Evolutionary conservation across 1,140 invertebrate species (phyloP).

Genomic region (Yoshiicerus persimilis): DNA sequence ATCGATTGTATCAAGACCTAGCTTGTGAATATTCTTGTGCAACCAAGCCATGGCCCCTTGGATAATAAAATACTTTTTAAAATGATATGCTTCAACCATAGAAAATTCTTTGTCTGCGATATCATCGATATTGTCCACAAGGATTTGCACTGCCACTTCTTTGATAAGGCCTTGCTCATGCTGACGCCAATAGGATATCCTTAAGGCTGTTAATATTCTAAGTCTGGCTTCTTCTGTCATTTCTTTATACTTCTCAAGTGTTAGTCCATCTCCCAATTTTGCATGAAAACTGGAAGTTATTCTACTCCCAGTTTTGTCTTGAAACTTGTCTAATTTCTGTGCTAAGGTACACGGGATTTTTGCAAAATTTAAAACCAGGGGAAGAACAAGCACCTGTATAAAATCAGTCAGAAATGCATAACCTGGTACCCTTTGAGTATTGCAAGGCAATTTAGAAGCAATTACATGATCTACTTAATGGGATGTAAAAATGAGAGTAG

Average conservation of each 20-base stretch:
- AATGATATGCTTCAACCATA: slow-evolving; percentile 30
- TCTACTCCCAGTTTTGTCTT: not conserved
- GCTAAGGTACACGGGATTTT: not conserved
- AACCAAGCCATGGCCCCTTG: slow-evolving; percentile 18
- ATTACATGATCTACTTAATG: not conserved
- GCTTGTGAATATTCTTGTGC: not conserved
- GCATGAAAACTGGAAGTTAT: not conserved
- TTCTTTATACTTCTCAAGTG: not conserved
- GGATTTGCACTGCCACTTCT: slow-evolving; percentile 37
- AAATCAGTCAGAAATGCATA: not conserved
- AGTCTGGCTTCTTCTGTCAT: slow-evolving; percentile 39
- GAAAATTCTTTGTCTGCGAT: slow-evolving; percentile 31
- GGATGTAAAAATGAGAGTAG: not conserved
- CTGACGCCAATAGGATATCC: slow-evolving; percentile 47
- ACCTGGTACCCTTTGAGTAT: no score
- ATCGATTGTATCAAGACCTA: slow-evolving; percentile 14
- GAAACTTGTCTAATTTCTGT: not conserved
- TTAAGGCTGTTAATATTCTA: slow-evolving; percentile 35
- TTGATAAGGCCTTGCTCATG: slow-evolving; percentile 48
- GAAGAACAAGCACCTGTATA: not conserved
- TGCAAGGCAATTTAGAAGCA: no score
- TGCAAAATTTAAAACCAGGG: not conserved
- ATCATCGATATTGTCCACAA: slow-evolving; percentile 13
- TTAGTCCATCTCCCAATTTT: not conserved
- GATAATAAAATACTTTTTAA: slow-evolving; percentile 31